phyloP scores from a whole-genome alignment of 2,797 vertebrate genomes.

The Mergus octosetaceus region DNA sequence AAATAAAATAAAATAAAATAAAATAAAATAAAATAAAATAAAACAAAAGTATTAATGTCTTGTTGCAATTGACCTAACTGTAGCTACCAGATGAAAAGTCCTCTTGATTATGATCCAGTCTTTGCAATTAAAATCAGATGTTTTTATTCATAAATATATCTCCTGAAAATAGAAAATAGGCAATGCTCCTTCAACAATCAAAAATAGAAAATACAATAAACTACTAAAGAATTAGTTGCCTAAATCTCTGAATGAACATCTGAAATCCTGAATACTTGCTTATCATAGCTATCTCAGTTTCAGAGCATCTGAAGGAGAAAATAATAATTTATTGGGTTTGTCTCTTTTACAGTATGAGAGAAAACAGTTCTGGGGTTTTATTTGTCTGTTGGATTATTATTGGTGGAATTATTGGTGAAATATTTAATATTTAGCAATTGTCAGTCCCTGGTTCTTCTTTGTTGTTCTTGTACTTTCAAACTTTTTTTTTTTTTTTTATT shows the following conservation, averaged over 20 bases:
- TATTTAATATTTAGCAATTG: neutral
- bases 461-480: neutral
- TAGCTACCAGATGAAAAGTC: neutral
- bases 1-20: no score
- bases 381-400: neutral
- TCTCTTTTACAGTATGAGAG: neutral
- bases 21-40: neutral
- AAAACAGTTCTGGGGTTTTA: neutral
- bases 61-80: neutral
- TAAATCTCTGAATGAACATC: neutral
- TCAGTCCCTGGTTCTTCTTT: neutral
- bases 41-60: neutral
- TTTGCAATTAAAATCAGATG: neutral
- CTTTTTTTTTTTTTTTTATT: no score
- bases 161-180: neutral
- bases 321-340: neutral
- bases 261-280: neutral
- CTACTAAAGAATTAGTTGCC: neutral
- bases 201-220: neutral
- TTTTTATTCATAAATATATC: neutral
- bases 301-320: neutral
- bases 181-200: neutral
- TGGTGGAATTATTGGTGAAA: neutral
- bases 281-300: neutral
- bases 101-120: neutral